A percentile compares a stretch with the other conserved stretches of the same genome.
phyloP scores from a whole-genome alignment of 2,888 invertebrate species.

The Hyles lineata region DNA sequence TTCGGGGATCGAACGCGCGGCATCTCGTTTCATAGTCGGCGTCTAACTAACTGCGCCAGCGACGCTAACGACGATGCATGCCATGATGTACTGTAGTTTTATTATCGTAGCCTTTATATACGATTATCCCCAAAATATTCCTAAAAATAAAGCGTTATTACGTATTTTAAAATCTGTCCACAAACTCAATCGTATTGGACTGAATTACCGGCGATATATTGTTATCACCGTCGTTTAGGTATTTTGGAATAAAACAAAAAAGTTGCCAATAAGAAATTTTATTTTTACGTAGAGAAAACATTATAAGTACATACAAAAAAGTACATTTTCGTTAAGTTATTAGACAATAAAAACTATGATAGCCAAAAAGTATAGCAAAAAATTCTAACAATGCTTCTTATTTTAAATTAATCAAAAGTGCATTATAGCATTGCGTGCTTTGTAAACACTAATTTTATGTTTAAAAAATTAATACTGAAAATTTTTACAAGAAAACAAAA shows the following conservation, averaged over 20 bases:
- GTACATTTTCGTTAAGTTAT: constrained; percentile 56
- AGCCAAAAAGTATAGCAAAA: constrained; percentile 50
- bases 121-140: no score
- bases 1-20: no score
- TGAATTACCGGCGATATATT: no score
- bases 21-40: no score
- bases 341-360: constrained; percentile 51
- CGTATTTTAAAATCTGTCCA: no score
- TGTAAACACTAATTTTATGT: constrained; percentile 48
- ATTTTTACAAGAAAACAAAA: constrained; percentile 41
- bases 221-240: no score
- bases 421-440: constrained; percentile 38
- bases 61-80: no score
- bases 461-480: constrained; percentile 54
- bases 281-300: constrained; percentile 71
- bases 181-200: no score
- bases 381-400: constrained; percentile 36
- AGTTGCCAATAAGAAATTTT: constrained; percentile 71
- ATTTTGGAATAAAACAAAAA: constrained; percentile 19
- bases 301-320: constrained; percentile 77
- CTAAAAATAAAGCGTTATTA: no score
- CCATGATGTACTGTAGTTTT: not conserved
- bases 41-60: no score
- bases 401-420: constrained; percentile 41
- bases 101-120: not conserved